Base-by-base conservation (phyloP, 2,888 invertebrate species). In the Parelbella ahira region DNA sequence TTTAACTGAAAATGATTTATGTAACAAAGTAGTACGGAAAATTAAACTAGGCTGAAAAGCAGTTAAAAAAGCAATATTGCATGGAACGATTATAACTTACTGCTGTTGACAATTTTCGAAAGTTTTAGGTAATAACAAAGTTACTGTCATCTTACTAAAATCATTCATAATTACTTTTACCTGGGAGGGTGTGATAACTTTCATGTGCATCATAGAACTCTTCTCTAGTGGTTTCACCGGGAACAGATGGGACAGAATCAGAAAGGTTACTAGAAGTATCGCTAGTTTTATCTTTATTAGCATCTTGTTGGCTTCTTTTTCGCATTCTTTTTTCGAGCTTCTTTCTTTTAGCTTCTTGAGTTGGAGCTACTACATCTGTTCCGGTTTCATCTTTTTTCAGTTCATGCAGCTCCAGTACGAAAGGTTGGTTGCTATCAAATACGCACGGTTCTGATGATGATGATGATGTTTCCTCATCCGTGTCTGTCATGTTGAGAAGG, bases 201-300 rank as follows among this genome's bases (percentile, higher is more conserved):
- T 67, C 79, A 43, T 59, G 68, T 0, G 82, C 82, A 46, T 83
- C 80, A 47, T 68, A 80, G 39, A 75, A 82, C 44, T 77, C 62
- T 37, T 83, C 81, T 24, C 60, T 68, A 1, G 47, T 44, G 0
- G 53, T 39, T 2, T 58, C 51, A 12, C 63, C 60, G 0, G 53
- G 10, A 0, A 50, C 32, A 7, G 54, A 29, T 0, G 63, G 53
- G 0, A 52, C 47, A 0, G 45, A 45, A 1, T 63, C 69, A 0
- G 74, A 70, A 0, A 50, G 29, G 18, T 58, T 68, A 8, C 59
- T 67, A 0, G 64, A 61, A 0, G 50, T 47, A 1, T 47, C 46
- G 15, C 61, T 66, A 4, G 45, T 37, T 2, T 44, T 36, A 27
- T 52, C 53, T 29, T 51, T 59, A 2, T 51, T 52, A 4, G 19